phyloP scores from a whole-genome alignment of 2,888 invertebrate species.

The Aphrophora alni region DNA sequence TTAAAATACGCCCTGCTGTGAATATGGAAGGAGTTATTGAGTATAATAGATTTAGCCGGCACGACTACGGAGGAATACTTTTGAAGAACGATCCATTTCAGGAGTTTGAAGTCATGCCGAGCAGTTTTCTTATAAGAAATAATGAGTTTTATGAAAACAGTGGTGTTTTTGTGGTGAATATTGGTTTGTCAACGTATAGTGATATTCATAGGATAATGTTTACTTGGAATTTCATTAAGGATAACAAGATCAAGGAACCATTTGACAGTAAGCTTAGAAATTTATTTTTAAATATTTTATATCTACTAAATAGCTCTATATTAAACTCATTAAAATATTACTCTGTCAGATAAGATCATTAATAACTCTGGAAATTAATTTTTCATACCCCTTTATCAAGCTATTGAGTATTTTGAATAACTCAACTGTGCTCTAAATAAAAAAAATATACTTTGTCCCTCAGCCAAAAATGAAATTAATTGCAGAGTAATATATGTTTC shows the following conservation, averaged over 20 bases:
- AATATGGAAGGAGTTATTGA: slow-evolving; percentile 81
- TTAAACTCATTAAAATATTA: neutral
- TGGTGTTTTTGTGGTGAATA: slow-evolving; percentile 85
- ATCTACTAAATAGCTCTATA: neutral
- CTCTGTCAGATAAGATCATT: too few relatives aligned
- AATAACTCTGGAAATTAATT: neutral
- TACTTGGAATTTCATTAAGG: slow-evolving; percentile 84
- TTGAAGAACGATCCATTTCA: slow-evolving; percentile 74
- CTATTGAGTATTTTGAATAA: too few relatives aligned
- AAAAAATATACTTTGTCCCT: too few relatives aligned
- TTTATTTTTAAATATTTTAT: neutral
- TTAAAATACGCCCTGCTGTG: slow-evolving; percentile 81
- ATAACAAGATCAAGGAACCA: slow-evolving; percentile 86
- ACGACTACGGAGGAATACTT: slow-evolving; percentile 80
- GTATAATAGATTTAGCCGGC: slow-evolving; percentile 87
- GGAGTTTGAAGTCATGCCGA: slow-evolving; percentile 61
- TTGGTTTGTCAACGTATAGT: slow-evolving; percentile 89
- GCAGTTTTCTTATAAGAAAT: slow-evolving; percentile 75
- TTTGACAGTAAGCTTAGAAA: slow-evolving; percentile 64
- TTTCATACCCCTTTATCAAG: too few relatives aligned
- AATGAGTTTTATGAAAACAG: slow-evolving; percentile 91
- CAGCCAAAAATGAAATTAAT: too few relatives aligned
- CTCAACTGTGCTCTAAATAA: too few relatives aligned
- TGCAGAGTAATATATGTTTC: too few relatives aligned
- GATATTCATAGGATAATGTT: slow-evolving; percentile 80